phyloP scores from a whole-genome alignment of 1,140 invertebrate species.

The Diachasma alloeum region DNA sequence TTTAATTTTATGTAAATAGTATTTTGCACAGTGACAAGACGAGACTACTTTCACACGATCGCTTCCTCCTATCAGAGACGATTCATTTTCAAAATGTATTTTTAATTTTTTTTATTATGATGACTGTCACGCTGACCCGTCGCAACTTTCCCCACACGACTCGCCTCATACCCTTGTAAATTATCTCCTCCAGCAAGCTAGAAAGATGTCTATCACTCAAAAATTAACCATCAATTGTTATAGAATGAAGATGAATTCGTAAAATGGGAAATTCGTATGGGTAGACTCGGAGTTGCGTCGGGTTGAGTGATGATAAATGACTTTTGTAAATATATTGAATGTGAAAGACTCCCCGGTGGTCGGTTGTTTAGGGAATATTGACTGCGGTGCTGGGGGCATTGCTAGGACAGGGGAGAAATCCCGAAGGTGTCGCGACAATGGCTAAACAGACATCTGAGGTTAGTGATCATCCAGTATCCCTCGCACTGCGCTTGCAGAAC shows the following conservation, averaged over 20 bases:
- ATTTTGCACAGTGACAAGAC: not conserved
- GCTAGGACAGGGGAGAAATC: conserved; percentile 84
- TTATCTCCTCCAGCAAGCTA: conserved; percentile 2
- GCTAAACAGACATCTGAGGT: conserved; percentile 94
- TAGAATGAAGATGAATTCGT: not conserved
- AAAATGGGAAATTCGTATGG: not conserved
- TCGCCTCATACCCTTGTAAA: not conserved
- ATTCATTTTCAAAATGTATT: conserved; percentile 5
- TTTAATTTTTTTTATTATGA: conserved; percentile 9
- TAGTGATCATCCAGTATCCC: conserved; percentile 61
- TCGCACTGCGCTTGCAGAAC: not conserved
- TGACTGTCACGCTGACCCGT: conserved; percentile 13
- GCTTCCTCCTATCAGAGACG: conserved; percentile 1
- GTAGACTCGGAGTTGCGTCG: not conserved
- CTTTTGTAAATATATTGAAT: not conserved
- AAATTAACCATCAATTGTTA: not conserved
- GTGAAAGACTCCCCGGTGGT: conserved; percentile 51
- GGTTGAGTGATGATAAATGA: not conserved
- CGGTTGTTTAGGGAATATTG: conserved; percentile 82
- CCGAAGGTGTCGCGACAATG: conserved; percentile 87
- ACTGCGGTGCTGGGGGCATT: conserved; percentile 86
- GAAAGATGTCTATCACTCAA: not conserved
- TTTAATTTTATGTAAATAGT: not conserved
- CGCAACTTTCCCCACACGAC: conserved; percentile 21
- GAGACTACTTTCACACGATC: conserved; percentile 23